Base-by-base conservation (phyloP, 1,140 invertebrate species). In the Plectus sambesii region DNA sequence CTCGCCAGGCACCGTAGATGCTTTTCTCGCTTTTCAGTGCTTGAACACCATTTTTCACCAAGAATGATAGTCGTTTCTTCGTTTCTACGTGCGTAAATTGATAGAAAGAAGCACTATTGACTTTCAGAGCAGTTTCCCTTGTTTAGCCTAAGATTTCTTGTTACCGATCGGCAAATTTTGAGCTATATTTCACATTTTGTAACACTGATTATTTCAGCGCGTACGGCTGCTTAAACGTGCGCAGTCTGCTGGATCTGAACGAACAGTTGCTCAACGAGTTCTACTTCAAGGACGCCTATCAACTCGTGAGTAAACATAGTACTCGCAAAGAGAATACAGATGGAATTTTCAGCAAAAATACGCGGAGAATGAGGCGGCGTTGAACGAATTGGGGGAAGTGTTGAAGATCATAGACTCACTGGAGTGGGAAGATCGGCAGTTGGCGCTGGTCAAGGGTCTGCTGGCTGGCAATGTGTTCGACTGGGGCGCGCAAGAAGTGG, bases 381-480 rank as follows among this genome's bases (percentile, higher is more conserved):
- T 82, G 23, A 68, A 66, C 20, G 64, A 73, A 42, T 68, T 83
- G 2, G 60, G 69, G 44, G 54, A 67, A 5, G 70, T 77, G 46
- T 58, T 83, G 39, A 52, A 63, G 17, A 52, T 66, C 25, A 53
- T 83, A 3, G 80, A 82, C 61, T 62, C 63, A 9, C 61, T 81
- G 42, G 58, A 70, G 27, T 72, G 72, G 42, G 55, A 68, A n/a
- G 73, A 76, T 39, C 73, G 76, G 51, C 73, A 78, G 52, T 69
- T 76, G 51, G 72, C 75, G 43, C 60, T 83, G 12, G 72, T 78
- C 26, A 64, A 72, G 33, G 79, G 80, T 12, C 66, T 83, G 35
- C 62, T 85, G 29, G 77, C 78, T 61, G 85, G 85, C 20, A 96
- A 96, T 74, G 87, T 96, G 71, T 96, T 94, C 74, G 90, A 96